phyloP scores from a whole-genome alignment of 2,113 vertebrate species.

The Verasper variegatus region DNA sequence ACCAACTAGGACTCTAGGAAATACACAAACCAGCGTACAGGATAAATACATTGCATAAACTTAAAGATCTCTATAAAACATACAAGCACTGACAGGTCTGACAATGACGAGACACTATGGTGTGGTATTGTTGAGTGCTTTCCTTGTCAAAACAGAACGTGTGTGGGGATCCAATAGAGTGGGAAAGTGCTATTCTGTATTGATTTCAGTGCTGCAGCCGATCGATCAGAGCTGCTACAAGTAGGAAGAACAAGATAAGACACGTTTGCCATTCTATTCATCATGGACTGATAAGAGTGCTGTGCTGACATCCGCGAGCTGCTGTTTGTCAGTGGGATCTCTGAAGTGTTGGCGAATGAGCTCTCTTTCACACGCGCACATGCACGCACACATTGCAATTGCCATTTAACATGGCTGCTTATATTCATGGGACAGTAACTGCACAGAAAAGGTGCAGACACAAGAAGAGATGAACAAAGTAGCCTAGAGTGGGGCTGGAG shows the following conservation, averaged over 20 bases:
- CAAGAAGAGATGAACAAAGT: conserved; percentile 55
- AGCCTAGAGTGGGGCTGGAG: conserved; percentile 43
- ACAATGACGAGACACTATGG: conserved; percentile 48
- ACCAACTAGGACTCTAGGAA: not conserved
- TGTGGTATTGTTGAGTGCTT: conserved; percentile 59
- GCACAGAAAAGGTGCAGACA: conserved; percentile 56
- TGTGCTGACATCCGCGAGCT: conserved; percentile 72
- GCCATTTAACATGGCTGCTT: conserved; percentile 63
- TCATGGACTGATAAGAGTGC: conserved; percentile 73
- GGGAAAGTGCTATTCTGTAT: conserved; percentile 79
- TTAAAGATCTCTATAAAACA: conserved; percentile 43
- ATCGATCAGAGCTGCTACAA: conserved; percentile 75
- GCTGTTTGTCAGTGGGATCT: conserved; percentile 61
- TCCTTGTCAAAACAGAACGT: conserved; percentile 69
- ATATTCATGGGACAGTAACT: conserved; percentile 71
- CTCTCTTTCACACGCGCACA: conserved; percentile 37
- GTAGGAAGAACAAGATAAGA: conserved; percentile 78
- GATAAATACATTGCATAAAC: conserved; percentile 19
- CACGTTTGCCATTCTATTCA: conserved; percentile 78
- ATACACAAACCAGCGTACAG: conserved; percentile 39
- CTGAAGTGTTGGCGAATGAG: conserved; percentile 69
- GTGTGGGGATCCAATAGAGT: conserved; percentile 68
- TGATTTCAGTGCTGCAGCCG: conserved; percentile 70
- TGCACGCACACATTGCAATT: not conserved
- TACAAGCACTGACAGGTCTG: conserved; percentile 22